Base-by-base conservation (phyloP, 2,113 vertebrate genomes). In the Xenopus borealis region DNA sequence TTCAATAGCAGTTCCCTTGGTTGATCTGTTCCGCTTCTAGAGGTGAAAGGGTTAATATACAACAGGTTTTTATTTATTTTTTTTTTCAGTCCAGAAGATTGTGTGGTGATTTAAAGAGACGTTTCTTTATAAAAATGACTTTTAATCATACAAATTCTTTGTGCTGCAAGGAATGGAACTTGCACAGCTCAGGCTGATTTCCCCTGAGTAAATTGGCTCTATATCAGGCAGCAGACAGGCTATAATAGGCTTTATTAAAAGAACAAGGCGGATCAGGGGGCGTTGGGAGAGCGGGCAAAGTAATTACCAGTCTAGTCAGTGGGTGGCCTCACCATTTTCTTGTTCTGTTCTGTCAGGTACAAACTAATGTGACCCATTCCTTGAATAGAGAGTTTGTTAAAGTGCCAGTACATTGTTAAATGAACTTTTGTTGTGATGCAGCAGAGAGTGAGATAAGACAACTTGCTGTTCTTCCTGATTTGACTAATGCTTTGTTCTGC, bases 201-300 rank as follows among this genome's bases (percentile, higher is more conserved):
- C 85, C 81, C 80, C 33, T 59, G 77, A 85, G 82, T 84, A 88
- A 85, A 89, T 88, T 83, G 85, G 83, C 85, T 83, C 72, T 83
- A 69, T 82, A 85, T 87, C 81, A 86, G 79, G 62, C n/a, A 66
- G 7, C 72, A 70, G 83, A 85, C 81, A 83, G 83, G 75, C 62
- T n/a, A 79, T 78, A 79, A 87, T 84, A 80, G 81, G 77, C 63
- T 53, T 78, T 85, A 81, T 67, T 79, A 81, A 80, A n/a, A 78
- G 72, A 70, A 77, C 66, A 66, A 27, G 81, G 80, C 30, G 79
- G 80, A 72, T 10, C 11, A 73, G 53, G 33, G 27, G 20, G 7
- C 9, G 69, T 18, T 71, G 78, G 68, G 72, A 77, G 70, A 59
- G 66, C 33, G 81, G 84, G 79, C 84, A 86, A 87, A 90, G 81